Percentiles rank a stretch among this genome's conserved stretches.
These are phyloP conservation scores for Rhinoderma darwinii DNA, from an alignment of 2,113 vertebrate species.

Conservation along the genomic window DNA sequence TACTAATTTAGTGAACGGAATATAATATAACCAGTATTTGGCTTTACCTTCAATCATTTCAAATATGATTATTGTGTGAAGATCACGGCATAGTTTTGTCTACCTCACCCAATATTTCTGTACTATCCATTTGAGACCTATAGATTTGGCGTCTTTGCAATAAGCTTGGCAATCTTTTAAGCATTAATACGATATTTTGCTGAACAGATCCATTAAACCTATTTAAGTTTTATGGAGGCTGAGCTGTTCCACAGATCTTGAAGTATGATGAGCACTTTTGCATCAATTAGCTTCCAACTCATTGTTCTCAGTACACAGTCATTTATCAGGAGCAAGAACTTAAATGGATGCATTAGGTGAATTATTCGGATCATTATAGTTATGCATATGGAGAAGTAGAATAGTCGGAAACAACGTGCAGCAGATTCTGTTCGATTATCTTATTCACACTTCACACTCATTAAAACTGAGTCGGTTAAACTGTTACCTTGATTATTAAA, in stretches of 20 bases:
- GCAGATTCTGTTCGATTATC: background rate
- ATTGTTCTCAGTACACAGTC: background rate
- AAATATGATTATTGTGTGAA: no score
- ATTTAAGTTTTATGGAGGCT: background rate
- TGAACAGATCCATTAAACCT: background rate
- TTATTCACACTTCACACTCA: background rate
- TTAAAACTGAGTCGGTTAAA: background rate
- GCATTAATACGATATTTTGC: background rate
- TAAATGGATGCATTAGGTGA: slow-evolving; percentile 6
- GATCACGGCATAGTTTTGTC: background rate
- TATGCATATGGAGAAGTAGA: background rate
- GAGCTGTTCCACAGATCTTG: background rate
- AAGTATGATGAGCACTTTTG: background rate
- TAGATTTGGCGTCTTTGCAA: background rate
- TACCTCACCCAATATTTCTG: background rate
- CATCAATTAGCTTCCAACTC: background rate
- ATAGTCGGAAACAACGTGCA: background rate
- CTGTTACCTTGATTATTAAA: no score
- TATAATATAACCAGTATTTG: no score
- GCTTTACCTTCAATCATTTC: no score
- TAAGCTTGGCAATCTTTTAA: background rate
- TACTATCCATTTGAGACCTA: background rate
- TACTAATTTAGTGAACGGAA: no score
- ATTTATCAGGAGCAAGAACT: background rate
- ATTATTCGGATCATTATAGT: background rate